Percentiles rank a stretch among this genome's conserved stretches.
These are phyloP conservation scores for Myotis davidii DNA, from an alignment of 2,113 vertebrate species.

Conservation along the genomic window DNA sequence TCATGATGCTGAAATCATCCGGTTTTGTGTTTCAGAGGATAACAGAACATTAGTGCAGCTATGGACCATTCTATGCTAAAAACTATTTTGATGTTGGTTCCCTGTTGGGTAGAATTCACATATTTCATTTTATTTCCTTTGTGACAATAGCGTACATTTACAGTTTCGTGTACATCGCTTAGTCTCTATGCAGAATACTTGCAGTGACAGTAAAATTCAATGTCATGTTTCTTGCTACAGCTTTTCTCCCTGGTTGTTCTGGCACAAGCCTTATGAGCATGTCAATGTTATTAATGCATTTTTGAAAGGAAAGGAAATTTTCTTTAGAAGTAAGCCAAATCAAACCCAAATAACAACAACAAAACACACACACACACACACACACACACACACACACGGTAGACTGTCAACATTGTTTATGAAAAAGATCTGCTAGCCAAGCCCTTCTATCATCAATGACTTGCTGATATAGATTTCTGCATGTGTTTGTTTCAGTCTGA, in stretches of 20 bases:
- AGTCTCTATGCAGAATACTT: background rate
- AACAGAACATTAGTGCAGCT: background rate
- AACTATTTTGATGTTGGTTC: background rate
- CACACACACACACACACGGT: background rate
- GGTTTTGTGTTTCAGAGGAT: background rate
- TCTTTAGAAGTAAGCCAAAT: slow-evolving; percentile 1
- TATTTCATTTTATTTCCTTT: background rate
- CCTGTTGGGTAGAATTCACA: background rate
- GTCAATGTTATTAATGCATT: background rate
- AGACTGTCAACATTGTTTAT: background rate
- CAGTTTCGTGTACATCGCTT: background rate
- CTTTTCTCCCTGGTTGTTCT: background rate
- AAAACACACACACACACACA: background rate
- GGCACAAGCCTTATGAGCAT: background rate
- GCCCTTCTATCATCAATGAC: background rate
- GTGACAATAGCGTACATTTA: background rate
- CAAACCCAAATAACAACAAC: background rate
- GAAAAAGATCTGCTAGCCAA: background rate
- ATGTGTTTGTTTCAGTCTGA: background rate
- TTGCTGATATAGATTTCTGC: background rate
- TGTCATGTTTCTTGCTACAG: background rate
- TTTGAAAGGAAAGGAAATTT: slow-evolving; percentile 28
- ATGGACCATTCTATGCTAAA: background rate
- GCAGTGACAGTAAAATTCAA: background rate
- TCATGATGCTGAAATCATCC: background rate